Conservation (phyloP, 2,113 vertebrate species). For the Lucifuga dentata region DNA sequence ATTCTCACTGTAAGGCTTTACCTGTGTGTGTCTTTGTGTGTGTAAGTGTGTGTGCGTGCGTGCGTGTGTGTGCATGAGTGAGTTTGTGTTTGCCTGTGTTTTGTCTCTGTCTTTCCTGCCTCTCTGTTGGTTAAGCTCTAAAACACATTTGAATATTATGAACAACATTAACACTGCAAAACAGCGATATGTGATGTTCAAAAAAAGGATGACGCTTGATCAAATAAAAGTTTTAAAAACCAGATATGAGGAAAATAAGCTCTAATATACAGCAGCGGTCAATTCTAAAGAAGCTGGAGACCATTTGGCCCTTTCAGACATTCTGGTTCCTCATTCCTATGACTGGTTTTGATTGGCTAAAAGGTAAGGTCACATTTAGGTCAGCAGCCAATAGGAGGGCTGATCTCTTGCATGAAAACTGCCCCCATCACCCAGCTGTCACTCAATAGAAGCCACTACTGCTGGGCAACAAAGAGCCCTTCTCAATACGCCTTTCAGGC, state of each 20-base stretch:
- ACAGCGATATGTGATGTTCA: slow-evolving; percentile 4
- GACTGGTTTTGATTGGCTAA: slow-evolving; percentile 39
- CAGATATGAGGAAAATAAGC: slow-evolving; percentile 2
- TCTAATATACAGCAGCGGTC: slow-evolving; percentile 1
- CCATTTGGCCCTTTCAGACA: slow-evolving; percentile 16
- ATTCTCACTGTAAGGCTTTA: slow-evolving; percentile 30
- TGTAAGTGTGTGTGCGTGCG: slow-evolving; percentile 30
- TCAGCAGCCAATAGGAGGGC: slow-evolving; percentile 47
- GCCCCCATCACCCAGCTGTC: slow-evolving; percentile 50
- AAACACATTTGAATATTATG: slow-evolving; percentile 12
- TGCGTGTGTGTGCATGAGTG: neutral
- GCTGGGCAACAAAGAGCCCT: slow-evolving; percentile 75
- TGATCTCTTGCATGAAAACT: slow-evolving; percentile 35
- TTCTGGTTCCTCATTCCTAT: slow-evolving; percentile 29
- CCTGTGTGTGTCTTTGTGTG: slow-evolving; percentile 31
- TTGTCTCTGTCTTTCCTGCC: slow-evolving; percentile 1
- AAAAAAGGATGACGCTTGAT: neutral
- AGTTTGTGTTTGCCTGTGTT: neutral
- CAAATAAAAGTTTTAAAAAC: neutral
- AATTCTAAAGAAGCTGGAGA: slow-evolving; percentile 12
- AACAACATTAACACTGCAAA: slow-evolving; percentile 15
- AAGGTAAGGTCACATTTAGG: slow-evolving; percentile 44
- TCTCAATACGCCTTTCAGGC: slow-evolving; percentile 38
- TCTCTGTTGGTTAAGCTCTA: slow-evolving; percentile 1
- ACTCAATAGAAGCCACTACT: slow-evolving; percentile 67